phyloP scores from a whole-genome alignment of 37 sponge, comb jelly and placozoan genomes.

The Beroe ovata region DNA sequence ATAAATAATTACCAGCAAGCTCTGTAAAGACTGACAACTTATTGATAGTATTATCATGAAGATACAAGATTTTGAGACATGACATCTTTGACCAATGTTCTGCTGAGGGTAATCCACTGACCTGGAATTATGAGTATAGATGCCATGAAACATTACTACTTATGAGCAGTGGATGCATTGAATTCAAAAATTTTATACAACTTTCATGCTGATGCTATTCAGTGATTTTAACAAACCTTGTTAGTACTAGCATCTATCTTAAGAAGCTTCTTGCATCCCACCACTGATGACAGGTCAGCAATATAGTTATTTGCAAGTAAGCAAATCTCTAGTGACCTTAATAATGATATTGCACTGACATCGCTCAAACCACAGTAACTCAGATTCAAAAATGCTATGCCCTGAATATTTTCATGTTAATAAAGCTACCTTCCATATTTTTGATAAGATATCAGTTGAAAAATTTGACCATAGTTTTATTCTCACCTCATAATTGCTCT shows the following conservation, averaged over 20 bases:
- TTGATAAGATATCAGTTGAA: too few relatives aligned
- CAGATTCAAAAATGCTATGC: conserved; percentile 1
- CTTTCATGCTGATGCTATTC: too few relatives aligned
- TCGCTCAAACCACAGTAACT: conserved; percentile 3
- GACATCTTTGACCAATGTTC: conserved; percentile 73
- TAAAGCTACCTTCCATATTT: neutral
- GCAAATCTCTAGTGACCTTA: conserved; percentile 71
- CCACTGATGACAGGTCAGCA: conserved; percentile 72
- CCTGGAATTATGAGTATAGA: too few relatives aligned
- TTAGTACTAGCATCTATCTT: conserved; percentile 83
- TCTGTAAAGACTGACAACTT: neutral
- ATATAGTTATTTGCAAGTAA: conserved; percentile 73
- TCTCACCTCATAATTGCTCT: conserved; percentile 1
- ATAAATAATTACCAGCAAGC: conserved; percentile 41
- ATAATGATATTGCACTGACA: neutral
- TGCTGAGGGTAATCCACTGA: conserved; percentile 68
- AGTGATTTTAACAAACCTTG: too few relatives aligned
- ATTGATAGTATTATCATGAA: conserved; percentile 73
- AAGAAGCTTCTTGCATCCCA: conserved; percentile 73
- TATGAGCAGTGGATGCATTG: neutral
- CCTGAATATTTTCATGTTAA: neutral
- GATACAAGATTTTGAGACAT: conserved; percentile 74
- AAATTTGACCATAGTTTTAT: too few relatives aligned
- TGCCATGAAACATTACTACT: neutral
- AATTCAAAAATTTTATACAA: too few relatives aligned